Evolutionary conservation across 2,797 vertebrate genomes (phyloP).

Genomic region (Eulemur mongoz): DNA sequence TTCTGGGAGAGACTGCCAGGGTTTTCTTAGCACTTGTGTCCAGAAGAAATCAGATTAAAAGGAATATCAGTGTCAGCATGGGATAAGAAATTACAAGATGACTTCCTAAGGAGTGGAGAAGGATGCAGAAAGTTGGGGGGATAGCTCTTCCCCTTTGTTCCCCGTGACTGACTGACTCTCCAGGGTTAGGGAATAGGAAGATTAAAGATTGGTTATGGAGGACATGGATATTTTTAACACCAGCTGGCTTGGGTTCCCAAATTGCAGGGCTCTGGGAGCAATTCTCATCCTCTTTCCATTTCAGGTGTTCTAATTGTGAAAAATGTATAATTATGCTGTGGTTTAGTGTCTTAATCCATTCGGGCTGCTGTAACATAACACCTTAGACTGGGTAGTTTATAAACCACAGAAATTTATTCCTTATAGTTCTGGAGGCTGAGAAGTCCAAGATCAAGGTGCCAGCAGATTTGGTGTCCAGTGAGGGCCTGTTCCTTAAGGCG

Average conservation of each 20-base stretch:
- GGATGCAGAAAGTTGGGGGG: too few species aligned
- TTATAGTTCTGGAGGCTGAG: background rate
- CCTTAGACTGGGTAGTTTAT: background rate
- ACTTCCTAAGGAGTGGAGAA: background rate
- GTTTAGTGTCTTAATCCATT: background rate
- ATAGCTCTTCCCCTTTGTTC: background rate
- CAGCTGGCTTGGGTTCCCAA: background rate
- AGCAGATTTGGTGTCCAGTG: background rate
- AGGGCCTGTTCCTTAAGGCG: background rate
- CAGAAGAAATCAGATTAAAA: background rate
- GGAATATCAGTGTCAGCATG: background rate
- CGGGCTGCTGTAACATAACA: background rate
- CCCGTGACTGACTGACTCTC: background rate
- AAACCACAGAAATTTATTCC: background rate
- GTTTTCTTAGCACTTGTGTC: background rate
- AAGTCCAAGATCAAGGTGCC: background rate
- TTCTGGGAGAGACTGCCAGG: background rate
- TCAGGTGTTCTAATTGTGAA: slow-evolving; percentile 36
- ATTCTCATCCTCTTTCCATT: slow-evolving; percentile 19
- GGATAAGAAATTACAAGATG: background rate
- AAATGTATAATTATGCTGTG: background rate
- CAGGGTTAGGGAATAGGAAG: background rate
- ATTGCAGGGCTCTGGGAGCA: background rate
- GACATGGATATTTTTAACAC: background rate
- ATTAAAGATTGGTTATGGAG: background rate